Conservation (phyloP, 2,797 vertebrate species). For the Nyctalus aviator region DNA sequence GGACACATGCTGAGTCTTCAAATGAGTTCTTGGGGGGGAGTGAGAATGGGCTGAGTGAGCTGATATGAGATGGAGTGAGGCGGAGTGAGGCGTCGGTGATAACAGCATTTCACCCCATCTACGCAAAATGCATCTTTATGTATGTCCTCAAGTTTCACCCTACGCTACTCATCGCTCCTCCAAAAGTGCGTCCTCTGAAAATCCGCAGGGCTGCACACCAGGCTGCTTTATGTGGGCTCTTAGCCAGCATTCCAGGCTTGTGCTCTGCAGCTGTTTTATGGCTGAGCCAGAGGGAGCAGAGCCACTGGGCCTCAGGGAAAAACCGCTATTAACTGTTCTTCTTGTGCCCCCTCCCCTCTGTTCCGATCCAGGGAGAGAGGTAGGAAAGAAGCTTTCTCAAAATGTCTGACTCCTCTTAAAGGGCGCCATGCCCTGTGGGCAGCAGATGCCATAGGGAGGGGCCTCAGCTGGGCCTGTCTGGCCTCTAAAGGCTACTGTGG, state of each 20-base stretch:
- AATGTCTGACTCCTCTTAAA: background rate
- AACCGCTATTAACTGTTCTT: conserved; percentile 28
- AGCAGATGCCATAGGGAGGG: background rate
- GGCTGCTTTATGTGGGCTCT: background rate
- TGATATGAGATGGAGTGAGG: background rate
- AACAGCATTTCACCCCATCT: background rate
- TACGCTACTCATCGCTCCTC: background rate
- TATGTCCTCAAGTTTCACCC: background rate
- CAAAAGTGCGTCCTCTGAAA: conserved; percentile 25
- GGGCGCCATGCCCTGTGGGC: background rate
- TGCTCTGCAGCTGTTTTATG: background rate
- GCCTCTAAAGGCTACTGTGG: background rate
- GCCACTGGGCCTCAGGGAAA: background rate
- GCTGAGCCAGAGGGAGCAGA: background rate
- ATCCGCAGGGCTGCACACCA: background rate
- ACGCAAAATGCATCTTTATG: background rate
- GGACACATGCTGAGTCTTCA: background rate
- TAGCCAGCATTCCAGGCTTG: conserved; percentile 3
- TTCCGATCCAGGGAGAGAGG: background rate
- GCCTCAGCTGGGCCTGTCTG: background rate
- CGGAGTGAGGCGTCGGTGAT: background rate
- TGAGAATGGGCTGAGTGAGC: background rate
- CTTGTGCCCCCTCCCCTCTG: background rate
- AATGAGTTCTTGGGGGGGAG: background rate
- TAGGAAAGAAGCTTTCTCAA: background rate